Percentiles rank a stretch among this genome's conserved stretches.
phyloP scores from a whole-genome alignment of 2,113 vertebrate genomes.

The Chaenogobius annularis region DNA sequence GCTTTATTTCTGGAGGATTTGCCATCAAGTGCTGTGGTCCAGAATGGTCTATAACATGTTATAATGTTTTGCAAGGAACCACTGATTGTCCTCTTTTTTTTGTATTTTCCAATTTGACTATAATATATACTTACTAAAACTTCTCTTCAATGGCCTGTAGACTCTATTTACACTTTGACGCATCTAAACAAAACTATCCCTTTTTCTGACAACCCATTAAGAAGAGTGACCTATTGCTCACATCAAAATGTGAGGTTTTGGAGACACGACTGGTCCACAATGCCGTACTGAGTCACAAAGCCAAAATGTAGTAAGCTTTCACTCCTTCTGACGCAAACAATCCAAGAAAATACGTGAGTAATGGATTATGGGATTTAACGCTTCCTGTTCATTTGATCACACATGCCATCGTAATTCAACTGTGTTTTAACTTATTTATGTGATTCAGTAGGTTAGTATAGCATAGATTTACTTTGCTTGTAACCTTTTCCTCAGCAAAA shows the following conservation, averaged over 20 bases:
- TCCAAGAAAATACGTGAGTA: not conserved
- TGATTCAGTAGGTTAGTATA: not conserved
- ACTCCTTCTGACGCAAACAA: not conserved
- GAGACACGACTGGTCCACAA: not conserved
- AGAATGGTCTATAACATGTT: no score
- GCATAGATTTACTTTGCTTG: not conserved
- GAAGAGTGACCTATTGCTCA: not conserved
- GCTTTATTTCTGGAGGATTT: no score
- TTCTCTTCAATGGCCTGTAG: not conserved
- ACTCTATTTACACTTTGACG: not conserved
- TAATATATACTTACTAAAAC: not conserved
- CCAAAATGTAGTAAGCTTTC: slow-evolving; percentile 1
- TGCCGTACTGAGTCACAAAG: slow-evolving; percentile 14
- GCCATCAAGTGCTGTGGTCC: no score
- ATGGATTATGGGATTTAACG: not conserved
- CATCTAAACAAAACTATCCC: not conserved
- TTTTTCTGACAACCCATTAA: not conserved
- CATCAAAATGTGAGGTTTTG: not conserved
- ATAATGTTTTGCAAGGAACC: no score
- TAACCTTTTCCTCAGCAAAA: not conserved
- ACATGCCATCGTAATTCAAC: not conserved
- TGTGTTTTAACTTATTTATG: not conserved
- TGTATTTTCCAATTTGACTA: not conserved
- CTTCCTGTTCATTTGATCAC: not conserved
- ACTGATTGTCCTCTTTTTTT: no score